These are phyloP conservation scores for Xestobium rufovillosum DNA, from an alignment of 2,888 invertebrate species.

Conservation along the genomic window DNA sequence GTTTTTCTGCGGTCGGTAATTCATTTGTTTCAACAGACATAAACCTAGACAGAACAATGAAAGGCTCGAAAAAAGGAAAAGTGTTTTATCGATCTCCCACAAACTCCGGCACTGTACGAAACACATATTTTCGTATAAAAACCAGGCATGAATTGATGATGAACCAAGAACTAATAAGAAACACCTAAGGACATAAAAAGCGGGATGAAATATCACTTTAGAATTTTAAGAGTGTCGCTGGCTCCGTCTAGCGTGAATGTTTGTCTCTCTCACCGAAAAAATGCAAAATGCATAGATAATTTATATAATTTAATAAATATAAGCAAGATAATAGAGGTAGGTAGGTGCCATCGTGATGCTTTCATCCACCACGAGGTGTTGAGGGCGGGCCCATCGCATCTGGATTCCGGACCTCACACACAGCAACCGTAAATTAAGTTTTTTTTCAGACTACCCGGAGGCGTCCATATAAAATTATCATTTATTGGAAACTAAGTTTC, in stretches of 20 bases:
- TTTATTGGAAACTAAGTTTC: constrained; percentile 29
- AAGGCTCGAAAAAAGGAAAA: too few species aligned
- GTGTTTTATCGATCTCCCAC: too few species aligned
- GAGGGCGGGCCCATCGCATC: constrained; percentile 22
- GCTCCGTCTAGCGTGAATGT: too few species aligned
- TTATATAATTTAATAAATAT: constrained; percentile 2
- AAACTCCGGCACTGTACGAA: too few species aligned
- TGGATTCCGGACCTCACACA: constrained; percentile 29
- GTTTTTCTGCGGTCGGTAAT: too few species aligned
- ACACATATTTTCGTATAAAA: too few species aligned
- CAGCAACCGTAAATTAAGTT: constrained; percentile 28
- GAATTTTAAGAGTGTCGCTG: too few species aligned
- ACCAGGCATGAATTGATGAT: too few species aligned
- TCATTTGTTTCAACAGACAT: too few species aligned
- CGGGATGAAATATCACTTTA: not conserved
- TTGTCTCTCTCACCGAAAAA: too few species aligned
- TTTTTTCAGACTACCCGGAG: constrained; percentile 22
- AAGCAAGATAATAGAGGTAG: constrained; percentile 1
- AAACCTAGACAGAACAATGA: too few species aligned
- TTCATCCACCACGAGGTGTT: constrained; percentile 16
- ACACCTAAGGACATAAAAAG: constrained; percentile 1
- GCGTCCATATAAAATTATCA: constrained; percentile 30
- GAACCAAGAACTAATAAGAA: too few species aligned
- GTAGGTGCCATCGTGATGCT: constrained; percentile 1
- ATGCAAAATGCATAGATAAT: constrained; percentile 2